phyloP scores from a whole-genome alignment of 2,888 invertebrate species.

The Vandiemenella viatica region DNA sequence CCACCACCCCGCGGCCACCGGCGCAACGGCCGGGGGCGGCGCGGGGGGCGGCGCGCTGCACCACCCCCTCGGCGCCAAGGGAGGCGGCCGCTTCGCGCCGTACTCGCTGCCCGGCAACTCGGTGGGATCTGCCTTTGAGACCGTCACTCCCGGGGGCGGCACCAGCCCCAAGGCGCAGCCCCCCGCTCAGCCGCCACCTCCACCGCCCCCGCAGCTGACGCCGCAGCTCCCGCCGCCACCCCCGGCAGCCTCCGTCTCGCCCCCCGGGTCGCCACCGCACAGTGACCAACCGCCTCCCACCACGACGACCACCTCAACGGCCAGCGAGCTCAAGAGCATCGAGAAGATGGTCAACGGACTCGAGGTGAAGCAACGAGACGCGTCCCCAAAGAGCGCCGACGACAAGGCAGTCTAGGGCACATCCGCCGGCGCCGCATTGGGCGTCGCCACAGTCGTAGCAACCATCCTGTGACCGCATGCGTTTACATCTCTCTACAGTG shows the following conservation, averaged over 20 bases:
- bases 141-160: conserved; percentile 57
- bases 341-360: conserved; percentile 95
- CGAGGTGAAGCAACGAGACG: conserved; percentile 48
- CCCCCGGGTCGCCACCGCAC: conserved; percentile 37
- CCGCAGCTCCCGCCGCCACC: conserved; percentile 44
- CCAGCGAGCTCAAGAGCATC: conserved; percentile 84
- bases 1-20: conserved; percentile 30
- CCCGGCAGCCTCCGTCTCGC: conserved; percentile 33
- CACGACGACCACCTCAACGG: conserved; percentile 34
- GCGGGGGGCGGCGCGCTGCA: conserved; percentile 35
- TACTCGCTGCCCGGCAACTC: conserved; percentile 62
- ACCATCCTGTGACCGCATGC: too few relatives aligned
- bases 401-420: conserved; percentile 5
- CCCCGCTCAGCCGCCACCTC: conserved; percentile 33
- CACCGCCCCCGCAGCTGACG: conserved; percentile 22
- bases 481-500: too few relatives aligned
- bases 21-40: conserved; percentile 17
- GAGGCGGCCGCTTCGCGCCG: conserved; percentile 69
- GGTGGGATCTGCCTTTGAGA: conserved; percentile 74
- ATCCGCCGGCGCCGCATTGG: not conserved
- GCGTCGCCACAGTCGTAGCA: too few relatives aligned
- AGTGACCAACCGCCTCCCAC: conserved; percentile 32
- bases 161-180: conserved; percentile 22
- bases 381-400: not conserved
- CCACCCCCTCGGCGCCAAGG: conserved; percentile 47